Conservation (phyloP, 2,113 vertebrate species). For the Cololabis saira region DNA sequence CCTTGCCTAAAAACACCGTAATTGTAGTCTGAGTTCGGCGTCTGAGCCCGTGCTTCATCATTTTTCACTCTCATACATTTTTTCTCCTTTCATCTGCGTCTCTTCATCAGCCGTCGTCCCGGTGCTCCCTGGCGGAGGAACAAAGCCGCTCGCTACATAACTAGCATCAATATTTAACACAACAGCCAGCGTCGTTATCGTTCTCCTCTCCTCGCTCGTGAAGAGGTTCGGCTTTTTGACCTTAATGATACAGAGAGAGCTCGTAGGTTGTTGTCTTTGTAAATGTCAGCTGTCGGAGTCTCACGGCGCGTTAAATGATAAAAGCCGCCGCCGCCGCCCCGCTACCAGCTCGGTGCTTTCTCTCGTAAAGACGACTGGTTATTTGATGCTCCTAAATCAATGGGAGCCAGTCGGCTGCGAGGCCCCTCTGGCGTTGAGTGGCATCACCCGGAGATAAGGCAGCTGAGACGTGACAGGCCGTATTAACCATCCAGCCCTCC, state of each 20-base stretch:
- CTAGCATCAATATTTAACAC: conserved; percentile 37
- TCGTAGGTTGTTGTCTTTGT: conserved; percentile 49
- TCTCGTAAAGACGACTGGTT: conserved; percentile 31
- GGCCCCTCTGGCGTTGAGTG: conserved; percentile 57
- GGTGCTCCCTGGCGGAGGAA: neutral
- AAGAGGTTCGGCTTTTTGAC: conserved; percentile 54
- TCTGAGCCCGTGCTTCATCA: conserved; percentile 7
- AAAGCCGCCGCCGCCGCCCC: conserved; percentile 32
- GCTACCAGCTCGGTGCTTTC: conserved; percentile 41
- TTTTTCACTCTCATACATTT: conserved; percentile 27
- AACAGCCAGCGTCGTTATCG: conserved; percentile 2
- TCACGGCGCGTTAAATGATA: conserved; percentile 44
- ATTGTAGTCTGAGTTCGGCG: conserved; percentile 16
- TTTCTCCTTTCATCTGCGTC: conserved; percentile 15
- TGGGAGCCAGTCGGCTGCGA: conserved; percentile 49
- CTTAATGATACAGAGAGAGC: conserved; percentile 45
- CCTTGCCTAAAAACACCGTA: conserved; percentile 11
- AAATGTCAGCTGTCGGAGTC: conserved; percentile 71
- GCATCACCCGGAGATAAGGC: conserved; percentile 60
- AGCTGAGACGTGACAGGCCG: conserved; percentile 61
- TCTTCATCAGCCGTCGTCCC: conserved; percentile 17
- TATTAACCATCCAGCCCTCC: conserved; percentile 66
- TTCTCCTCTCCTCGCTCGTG: conserved; percentile 12
- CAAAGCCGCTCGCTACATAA: conserved; percentile 40
- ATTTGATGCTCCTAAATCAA: conserved; percentile 56